Base-by-base conservation (phyloP, 1,140 invertebrate species). In the Phymorhynchus buccinoides region DNA sequence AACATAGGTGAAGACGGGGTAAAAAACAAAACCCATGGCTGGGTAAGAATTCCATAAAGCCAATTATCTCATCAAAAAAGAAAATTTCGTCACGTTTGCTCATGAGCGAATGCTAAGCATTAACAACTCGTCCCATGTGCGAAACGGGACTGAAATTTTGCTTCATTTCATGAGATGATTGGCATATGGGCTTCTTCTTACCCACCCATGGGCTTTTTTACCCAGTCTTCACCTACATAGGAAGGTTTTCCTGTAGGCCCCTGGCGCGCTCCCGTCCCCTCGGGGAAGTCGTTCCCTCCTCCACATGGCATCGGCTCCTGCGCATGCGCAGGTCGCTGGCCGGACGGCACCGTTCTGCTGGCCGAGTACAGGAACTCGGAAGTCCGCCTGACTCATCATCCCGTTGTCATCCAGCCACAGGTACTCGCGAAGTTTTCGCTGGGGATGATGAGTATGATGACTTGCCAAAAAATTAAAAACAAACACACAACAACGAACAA, bases 301-400 rank as follows among this genome's bases (percentile, higher is more conserved):
- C 88, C 89, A 90, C 27, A 88, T 79, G 32, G 22, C 14, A 6
- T 80, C 80, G 39, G n/a, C 85, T 86, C 22, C 80, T 44, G 62
- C 88, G 42, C 2, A 68, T 18, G 16, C 84, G 42, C 32, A 88
- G 37, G 22, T 87, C 86, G 35, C 56, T 68, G 12, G 84, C 42
- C 4, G 84, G 80, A 0, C 85, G 80, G n/a, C n/a, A 1, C 88
- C 41, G 16, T 66, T 87, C 27, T 87, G 87, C n/a, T n/a, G 41
- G 88, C 85, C 3, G 86, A 77, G 86, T 83, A 90, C 18, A 90
- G 85, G 84, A 89, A 90, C 82, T 90, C n/a, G 89, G 83, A 88
- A 90, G 16, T 88, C n/a, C 88, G 16, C 89, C 89, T 35, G 80
- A 75, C n/a, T n/a, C 18, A 87, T 85, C 89, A 90, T 90, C 1